phyloP scores from a whole-genome alignment of 1,140 invertebrate species.

The Drosophila quadrilineata region DNA sequence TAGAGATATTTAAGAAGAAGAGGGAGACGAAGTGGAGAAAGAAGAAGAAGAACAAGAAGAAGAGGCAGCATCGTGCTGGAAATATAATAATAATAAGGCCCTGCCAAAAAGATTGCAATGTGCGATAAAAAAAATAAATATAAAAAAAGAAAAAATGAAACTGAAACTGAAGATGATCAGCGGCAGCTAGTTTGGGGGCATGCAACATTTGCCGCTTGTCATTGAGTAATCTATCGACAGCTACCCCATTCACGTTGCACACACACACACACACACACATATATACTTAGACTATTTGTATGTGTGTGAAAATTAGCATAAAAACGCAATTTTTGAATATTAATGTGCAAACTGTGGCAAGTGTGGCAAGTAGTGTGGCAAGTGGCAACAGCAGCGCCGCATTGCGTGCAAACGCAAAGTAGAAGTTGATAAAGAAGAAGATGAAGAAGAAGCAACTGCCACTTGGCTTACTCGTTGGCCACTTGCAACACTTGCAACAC shows the following conservation, averaged over 20 bases:
- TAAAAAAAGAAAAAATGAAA: constrained; percentile 4
- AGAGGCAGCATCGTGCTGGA: constrained; percentile 49
- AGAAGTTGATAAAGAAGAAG: no score
- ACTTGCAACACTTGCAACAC: constrained; percentile 11
- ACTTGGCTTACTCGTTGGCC: constrained; percentile 66
- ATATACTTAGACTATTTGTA: neutral
- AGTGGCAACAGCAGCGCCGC: constrained; percentile 46
- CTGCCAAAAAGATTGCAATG: constrained; percentile 69
- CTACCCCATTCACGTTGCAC: constrained; percentile 52
- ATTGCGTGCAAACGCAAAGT: constrained; percentile 60
- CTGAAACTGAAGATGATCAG: neutral
- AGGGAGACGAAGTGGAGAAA: no score
- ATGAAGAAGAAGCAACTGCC: constrained; percentile 35
- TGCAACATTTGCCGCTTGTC: constrained; percentile 56
- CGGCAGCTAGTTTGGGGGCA: neutral
- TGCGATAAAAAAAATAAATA: constrained; percentile 62
- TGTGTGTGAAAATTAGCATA: constrained; percentile 78
- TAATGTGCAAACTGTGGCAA: constrained; percentile 56
- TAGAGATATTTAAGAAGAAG: no score
- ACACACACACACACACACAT: neutral
- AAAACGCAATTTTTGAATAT: constrained; percentile 81
- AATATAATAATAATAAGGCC: constrained; percentile 59
- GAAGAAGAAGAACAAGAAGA: no score
- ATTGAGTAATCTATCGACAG: constrained; percentile 81
- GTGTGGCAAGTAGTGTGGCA: neutral